phyloP scores from a whole-genome alignment of 2,113 vertebrate species.

The Pampusana beccarii region DNA sequence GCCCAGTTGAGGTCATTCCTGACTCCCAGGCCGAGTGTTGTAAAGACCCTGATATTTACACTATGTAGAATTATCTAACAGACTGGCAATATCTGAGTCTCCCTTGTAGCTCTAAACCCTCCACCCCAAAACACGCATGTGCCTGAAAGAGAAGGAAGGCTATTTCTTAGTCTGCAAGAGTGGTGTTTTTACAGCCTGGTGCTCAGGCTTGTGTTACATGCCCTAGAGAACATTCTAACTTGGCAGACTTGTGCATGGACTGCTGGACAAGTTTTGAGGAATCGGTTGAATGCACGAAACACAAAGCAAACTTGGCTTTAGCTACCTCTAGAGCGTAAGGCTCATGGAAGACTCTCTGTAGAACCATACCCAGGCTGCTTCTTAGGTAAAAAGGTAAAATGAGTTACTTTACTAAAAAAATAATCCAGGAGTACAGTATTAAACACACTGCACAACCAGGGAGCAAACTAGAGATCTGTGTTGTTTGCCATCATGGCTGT shows the following conservation, averaged over 20 bases:
- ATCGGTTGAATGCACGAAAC: no score
- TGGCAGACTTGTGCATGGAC: rapidly evolving
- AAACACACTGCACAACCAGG: background rate
- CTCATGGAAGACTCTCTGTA: background rate
- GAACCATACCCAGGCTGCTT: background rate
- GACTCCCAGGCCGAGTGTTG: background rate
- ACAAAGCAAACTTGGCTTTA: background rate
- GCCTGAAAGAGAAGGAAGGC: background rate
- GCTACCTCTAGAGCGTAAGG: background rate
- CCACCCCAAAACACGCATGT: rapidly evolving
- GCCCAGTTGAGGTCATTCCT: background rate
- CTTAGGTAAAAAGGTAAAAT: background rate
- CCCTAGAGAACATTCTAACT: background rate
- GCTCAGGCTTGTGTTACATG: background rate
- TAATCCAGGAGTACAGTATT: background rate
- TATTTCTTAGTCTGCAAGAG: background rate
- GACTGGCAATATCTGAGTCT: background rate
- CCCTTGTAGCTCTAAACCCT: background rate
- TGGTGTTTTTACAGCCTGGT: background rate
- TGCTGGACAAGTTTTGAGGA: background rate
- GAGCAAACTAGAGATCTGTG: background rate
- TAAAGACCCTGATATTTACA: background rate
- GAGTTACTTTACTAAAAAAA: background rate
- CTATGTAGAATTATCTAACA: background rate
- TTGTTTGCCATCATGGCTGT: background rate